Evolutionary conservation across 2,888 invertebrate species (phyloP).

Genomic region (Scaeva pyrastri): DNA sequence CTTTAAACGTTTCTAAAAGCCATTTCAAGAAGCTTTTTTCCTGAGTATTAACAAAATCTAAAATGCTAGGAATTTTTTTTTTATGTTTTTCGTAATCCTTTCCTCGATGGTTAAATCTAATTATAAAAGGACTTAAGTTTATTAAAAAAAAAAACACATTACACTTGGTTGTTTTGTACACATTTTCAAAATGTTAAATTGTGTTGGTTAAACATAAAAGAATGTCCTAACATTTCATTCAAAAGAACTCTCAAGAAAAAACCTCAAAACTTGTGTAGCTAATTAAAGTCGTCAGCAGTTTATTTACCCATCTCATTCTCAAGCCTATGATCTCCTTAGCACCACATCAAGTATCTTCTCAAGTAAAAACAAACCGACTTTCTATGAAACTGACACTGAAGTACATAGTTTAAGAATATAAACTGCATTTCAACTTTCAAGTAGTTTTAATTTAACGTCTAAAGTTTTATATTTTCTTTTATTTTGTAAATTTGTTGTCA

Average conservation of each 20-base stretch:
- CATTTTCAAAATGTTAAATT: too few species aligned
- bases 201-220: not conserved
- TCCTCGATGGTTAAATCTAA: too few species aligned
- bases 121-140: too few species aligned
- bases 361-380: conserved; percentile 47
- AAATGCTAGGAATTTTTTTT: too few species aligned
- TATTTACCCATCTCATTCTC: conserved; percentile 21
- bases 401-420: not conserved
- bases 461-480: conserved; percentile 41
- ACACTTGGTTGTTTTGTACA: too few species aligned
- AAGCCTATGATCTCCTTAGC: conserved; percentile 16
- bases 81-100: too few species aligned
- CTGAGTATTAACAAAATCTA: too few species aligned
- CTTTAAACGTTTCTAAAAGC: too few species aligned
- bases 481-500: not conserved
- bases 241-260: conserved; percentile 22
- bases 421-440: conserved; percentile 32
- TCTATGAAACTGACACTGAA: not conserved
- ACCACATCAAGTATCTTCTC: conserved; percentile 36
- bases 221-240: conserved; percentile 26
- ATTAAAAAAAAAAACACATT: too few species aligned
- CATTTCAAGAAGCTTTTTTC: too few species aligned
- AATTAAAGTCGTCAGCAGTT: conserved; percentile 50
- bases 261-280: conserved; percentile 13
- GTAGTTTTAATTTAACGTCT: conserved; percentile 48